Evolutionary conservation across 2,113 vertebrate genomes (phyloP), one percentile per base, ranked within the genome.

Genomic region (Cololabis saira): DNA sequence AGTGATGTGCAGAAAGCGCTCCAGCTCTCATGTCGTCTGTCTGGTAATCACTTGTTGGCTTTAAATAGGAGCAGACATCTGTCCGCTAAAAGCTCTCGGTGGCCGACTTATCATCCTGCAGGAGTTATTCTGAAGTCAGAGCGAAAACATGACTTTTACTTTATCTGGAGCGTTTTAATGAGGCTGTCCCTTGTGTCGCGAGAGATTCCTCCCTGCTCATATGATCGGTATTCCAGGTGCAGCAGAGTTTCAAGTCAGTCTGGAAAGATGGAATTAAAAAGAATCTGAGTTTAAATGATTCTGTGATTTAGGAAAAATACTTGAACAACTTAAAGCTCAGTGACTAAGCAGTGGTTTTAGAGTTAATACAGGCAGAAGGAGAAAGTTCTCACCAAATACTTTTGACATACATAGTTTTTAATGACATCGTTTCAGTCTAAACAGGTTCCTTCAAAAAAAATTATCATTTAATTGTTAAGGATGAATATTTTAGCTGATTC

Each of bases 51-150:
- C 6, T 27, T 2, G 43, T 47, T 6, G 14, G 54, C 79, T 64
- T 70, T 47, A 65, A 54, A 42, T 41, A 27, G 41, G 49, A 33
- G 13, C 60, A 61, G 63, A 74, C 62, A 67, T 61, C 56, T 68
- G 70, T 63, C 51, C 2, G 14, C 49, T 18, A 30, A 63, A 76
- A 72, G 51, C 62, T 41, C 18, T 30, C 52, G 1, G 42, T 47
- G 58, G 48, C 70, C 0, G 11, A 67, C 64, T 22, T 50, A 49
- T 61, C 30, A 63, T 68, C 30, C 6, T 53, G 40, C 2, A 37
- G 33, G n/a, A n/a, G n/a, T n/a, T n/a, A n/a, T n/a, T n/a, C n/a
- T n/a, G n/a, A n/a, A n/a, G n/a, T n/a, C n/a, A n/a, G n/a, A n/a
- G 19, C n/a, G 63, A 12, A 40, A 2, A 19, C 12, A 17, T 17